These are phyloP conservation scores for Neosalanx taihuensis DNA, from an alignment of 2,797 vertebrate genomes.

Conservation along the genomic window DNA sequence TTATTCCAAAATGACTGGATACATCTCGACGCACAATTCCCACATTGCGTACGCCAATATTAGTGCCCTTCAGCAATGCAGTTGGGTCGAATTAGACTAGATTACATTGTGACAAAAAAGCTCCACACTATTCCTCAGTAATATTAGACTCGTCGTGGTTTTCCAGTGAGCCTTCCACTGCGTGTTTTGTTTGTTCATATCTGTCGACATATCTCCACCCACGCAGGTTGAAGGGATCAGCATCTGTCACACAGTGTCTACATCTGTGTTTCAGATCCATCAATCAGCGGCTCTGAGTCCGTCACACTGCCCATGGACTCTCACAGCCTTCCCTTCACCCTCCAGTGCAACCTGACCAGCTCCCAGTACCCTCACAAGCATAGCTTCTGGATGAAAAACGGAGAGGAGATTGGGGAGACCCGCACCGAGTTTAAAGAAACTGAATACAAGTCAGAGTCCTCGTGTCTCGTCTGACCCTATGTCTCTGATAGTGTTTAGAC, in stretches of 20 bases:
- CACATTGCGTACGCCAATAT: no score
- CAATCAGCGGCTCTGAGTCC: conserved; percentile 82
- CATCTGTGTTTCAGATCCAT: conserved; percentile 82
- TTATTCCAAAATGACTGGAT: no score
- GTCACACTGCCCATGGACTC: conserved; percentile 65
- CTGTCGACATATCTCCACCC: conserved; percentile 22
- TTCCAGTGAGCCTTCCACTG: conserved; percentile 19
- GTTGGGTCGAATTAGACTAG: no score
- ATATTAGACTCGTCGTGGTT: background rate
- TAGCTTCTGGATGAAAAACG: conserved; percentile 94
- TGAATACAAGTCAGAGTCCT: conserved; percentile 77
- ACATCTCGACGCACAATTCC: no score
- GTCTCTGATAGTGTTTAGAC: background rate
- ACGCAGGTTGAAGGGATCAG: conserved; percentile 8
- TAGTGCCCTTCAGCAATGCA: no score
- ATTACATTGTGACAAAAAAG: background rate
- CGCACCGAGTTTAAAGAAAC: conserved; percentile 65
- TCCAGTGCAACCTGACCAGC: conserved; percentile 94
- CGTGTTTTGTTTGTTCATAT: conserved; percentile 14
- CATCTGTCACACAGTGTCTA: conserved; percentile 25
- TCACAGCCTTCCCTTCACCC: conserved; percentile 58
- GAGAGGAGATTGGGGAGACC: conserved; percentile 80
- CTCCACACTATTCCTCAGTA: background rate
- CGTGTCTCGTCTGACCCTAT: background rate
- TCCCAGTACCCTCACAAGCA: conserved; percentile 60